Evolutionary conservation across 2,113 vertebrate species (phyloP).

Genomic region (Anser cygnoides): DNA sequence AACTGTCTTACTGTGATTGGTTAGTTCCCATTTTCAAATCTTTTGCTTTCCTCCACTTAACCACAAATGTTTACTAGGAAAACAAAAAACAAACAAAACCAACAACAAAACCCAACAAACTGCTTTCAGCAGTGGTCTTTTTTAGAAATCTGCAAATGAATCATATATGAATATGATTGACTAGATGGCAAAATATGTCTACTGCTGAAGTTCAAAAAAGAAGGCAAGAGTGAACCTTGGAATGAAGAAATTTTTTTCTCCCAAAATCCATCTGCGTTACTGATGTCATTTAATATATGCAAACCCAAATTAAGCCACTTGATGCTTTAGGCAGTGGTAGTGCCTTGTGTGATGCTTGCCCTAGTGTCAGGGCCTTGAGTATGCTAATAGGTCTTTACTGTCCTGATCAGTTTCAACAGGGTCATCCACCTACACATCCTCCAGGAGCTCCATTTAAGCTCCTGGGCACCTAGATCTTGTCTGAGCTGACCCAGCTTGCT

Average conservation of each 20-base stretch:
- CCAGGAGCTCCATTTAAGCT: neutral
- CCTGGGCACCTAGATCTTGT: neutral
- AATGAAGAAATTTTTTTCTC: neutral
- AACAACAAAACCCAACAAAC: neutral
- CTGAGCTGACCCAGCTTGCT: neutral
- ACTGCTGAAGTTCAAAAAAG: neutral
- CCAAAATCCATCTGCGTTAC: neutral
- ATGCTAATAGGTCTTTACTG: neutral
- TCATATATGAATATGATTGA: neutral
- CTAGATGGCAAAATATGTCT: neutral
- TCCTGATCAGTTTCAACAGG: neutral
- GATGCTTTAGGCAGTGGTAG: neutral
- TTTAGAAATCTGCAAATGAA: neutral
- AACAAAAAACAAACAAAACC: neutral
- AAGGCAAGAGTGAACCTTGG: neutral
- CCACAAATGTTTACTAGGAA: neutral
- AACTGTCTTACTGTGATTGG: neutral
- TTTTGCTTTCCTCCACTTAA: neutral
- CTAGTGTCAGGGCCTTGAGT: neutral
- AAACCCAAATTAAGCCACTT: neutral
- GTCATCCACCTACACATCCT: too few species aligned
- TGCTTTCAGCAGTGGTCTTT: neutral
- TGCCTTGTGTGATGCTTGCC: neutral
- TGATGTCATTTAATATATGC: neutral
- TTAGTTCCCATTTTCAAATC: neutral